phyloP scores from a whole-genome alignment of 2,888 invertebrate genomes.

The Neoitamus cyanurus region DNA sequence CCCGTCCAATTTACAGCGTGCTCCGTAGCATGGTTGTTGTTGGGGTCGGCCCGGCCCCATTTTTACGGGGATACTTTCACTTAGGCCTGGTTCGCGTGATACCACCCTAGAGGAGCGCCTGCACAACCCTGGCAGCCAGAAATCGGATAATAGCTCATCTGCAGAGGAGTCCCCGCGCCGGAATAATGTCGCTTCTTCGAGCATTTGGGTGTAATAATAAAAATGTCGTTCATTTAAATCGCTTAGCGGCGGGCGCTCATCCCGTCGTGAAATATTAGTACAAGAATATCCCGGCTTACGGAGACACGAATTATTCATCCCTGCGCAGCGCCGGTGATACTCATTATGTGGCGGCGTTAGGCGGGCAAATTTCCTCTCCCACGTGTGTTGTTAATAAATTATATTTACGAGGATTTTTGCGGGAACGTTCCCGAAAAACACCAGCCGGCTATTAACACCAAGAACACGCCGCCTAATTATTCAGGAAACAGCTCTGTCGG shows the following conservation, averaged over 20 bases:
- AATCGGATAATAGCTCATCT: conserved; percentile 13
- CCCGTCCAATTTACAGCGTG: conserved; percentile 37
- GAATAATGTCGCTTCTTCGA: conserved; percentile 6
- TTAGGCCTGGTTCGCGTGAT: conserved; percentile 18
- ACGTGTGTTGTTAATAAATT: conserved; percentile 53
- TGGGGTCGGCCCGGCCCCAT: neutral
- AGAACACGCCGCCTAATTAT: conserved; percentile 28
- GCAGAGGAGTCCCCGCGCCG: neutral
- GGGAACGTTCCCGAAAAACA: conserved; percentile 17
- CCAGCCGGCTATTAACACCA: conserved; percentile 12
- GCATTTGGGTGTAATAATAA: conserved; percentile 44
- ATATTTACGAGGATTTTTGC: conserved; percentile 51
- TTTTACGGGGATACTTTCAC: conserved; percentile 28
- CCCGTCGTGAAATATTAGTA: conserved; percentile 49
- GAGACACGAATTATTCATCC: conserved; percentile 37
- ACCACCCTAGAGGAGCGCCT: neutral
- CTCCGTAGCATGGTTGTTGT: neutral
- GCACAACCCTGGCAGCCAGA: neutral
- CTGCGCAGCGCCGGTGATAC: conserved; percentile 1
- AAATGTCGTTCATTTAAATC: conserved; percentile 50
- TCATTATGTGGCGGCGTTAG: conserved; percentile 35
- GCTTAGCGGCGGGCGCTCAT: conserved; percentile 38
- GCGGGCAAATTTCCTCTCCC: conserved; percentile 45
- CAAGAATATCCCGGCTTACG: conserved; percentile 22
- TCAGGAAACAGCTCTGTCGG: neutral